Percentiles rank a stretch among this genome's conserved stretches.
These are phyloP conservation scores for Pipra filicauda DNA, from an alignment of 2,113 vertebrate species.

Conservation along the genomic window DNA sequence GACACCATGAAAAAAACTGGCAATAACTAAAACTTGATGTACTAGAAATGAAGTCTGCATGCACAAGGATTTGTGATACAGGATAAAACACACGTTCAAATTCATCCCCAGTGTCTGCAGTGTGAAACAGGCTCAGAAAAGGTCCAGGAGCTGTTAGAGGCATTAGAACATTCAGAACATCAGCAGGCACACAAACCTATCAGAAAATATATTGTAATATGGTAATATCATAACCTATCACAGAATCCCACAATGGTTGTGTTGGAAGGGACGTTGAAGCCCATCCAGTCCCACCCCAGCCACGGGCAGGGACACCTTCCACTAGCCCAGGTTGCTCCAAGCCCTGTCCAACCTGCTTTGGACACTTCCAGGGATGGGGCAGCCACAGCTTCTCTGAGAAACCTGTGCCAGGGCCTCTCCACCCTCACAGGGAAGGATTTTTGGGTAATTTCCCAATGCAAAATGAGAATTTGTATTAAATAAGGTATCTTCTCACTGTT, in stretches of 20 bases:
- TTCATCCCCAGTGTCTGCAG: not conserved
- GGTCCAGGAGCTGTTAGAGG: not conserved
- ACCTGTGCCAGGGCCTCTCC: fast-evolving
- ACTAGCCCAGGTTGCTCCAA: fast-evolving
- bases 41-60: not conserved
- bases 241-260: not conserved
- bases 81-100: constrained; percentile 13
- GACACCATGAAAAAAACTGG: constrained; percentile 27
- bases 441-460: not conserved
- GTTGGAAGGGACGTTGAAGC: not conserved
- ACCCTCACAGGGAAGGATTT: not conserved
- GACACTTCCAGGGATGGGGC: not conserved
- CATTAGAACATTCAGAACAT: not conserved
- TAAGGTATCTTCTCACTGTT: not conserved
- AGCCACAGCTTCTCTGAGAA: not conserved
- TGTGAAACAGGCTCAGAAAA: not conserved
- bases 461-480: not conserved
- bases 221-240: not conserved
- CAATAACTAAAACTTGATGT: constrained; percentile 44
- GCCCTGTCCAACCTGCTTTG: fast-evolving
- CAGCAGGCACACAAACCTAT: not conserved
- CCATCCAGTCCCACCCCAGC: fast-evolving
- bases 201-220: not conserved
- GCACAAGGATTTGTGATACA: constrained; percentile 32
- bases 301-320: not conserved